These are phyloP conservation scores for Spermophilus dauricus DNA, from an alignment of 2,113 vertebrate species.

Conservation along the genomic window DNA sequence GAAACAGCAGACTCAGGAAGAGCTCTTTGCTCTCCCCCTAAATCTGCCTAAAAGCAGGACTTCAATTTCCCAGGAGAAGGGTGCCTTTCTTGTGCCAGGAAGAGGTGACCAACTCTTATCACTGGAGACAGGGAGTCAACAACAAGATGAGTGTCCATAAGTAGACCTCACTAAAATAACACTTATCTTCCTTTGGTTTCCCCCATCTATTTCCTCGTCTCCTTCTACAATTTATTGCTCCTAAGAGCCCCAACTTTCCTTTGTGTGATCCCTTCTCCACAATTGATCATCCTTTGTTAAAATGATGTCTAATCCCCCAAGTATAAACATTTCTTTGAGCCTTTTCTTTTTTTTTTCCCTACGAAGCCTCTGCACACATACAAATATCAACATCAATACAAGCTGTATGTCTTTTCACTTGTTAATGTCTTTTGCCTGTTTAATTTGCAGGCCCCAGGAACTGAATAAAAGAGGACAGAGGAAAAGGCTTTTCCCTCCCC, in stretches of 20 bases:
- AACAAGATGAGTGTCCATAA: slow-evolving; percentile 33
- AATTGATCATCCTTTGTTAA: slow-evolving; percentile 64
- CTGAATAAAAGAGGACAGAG: background rate
- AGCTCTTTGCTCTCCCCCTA: background rate
- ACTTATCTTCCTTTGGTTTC: slow-evolving; percentile 51
- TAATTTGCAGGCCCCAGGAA: background rate
- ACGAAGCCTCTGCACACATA: background rate
- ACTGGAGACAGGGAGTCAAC: slow-evolving; percentile 32
- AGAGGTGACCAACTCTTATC: slow-evolving; percentile 10
- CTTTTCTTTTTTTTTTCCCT: background rate
- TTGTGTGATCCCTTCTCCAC: slow-evolving; percentile 12
- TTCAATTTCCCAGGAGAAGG: slow-evolving; percentile 62
- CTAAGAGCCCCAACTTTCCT: slow-evolving; percentile 21
- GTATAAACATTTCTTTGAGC: background rate
- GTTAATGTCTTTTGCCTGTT: background rate
- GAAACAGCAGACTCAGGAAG: slow-evolving; percentile 40
- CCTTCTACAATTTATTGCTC: slow-evolving; percentile 37
- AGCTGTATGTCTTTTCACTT: background rate
- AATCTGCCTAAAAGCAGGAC: slow-evolving; percentile 58
- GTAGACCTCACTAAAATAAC: slow-evolving; percentile 60
- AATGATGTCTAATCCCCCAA: background rate
- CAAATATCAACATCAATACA: background rate
- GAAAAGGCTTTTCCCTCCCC: background rate
- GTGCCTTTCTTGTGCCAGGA: background rate
- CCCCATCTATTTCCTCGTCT: slow-evolving; percentile 33